These are phyloP conservation scores for Ahaetulla prasina DNA, from an alignment of 2,113 vertebrate species.

Conservation along the genomic window DNA sequence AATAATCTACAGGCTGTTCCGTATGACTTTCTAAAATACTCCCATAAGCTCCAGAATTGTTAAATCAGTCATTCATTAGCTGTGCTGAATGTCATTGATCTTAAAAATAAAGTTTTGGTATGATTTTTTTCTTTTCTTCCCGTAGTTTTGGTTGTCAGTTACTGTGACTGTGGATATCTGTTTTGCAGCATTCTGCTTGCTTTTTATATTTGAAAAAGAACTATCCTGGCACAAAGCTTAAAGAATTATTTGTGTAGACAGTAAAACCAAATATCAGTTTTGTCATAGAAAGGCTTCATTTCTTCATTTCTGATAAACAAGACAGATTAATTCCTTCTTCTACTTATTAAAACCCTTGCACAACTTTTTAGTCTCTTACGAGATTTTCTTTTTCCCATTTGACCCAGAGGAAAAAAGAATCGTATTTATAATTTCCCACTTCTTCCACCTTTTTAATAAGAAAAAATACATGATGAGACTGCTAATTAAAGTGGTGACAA, in stretches of 20 bases:
- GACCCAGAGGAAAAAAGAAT: not conserved
- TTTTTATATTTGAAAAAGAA: slow-evolving; percentile 26
- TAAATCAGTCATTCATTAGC: slow-evolving; percentile 34
- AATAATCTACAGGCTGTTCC: slow-evolving; percentile 45
- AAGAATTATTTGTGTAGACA: slow-evolving; percentile 31
- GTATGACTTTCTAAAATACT: slow-evolving; percentile 17
- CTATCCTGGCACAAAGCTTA: slow-evolving; percentile 49
- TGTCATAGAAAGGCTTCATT: not conserved
- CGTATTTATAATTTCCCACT: not conserved
- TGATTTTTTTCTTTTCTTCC: slow-evolving; percentile 18
- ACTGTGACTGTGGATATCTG: slow-evolving; percentile 48
- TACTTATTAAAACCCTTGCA: not conserved
- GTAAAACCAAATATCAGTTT: slow-evolving; percentile 1
- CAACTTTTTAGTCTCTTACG: not conserved
- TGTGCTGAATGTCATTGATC: slow-evolving; percentile 42
- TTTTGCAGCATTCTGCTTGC: slow-evolving; percentile 32
- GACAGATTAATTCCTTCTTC: not conserved
- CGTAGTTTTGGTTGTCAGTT: fast-evolving
- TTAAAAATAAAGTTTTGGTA: slow-evolving; percentile 32
- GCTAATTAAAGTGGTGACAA: not conserved
- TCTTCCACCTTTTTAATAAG: not conserved
- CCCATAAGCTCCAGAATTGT: slow-evolving; percentile 49
- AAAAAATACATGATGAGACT: not conserved
- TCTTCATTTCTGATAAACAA: not conserved
- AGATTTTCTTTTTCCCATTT: not conserved